Base-by-base conservation (phyloP, 2,113 vertebrate genomes). In the Sitta europaea region DNA sequence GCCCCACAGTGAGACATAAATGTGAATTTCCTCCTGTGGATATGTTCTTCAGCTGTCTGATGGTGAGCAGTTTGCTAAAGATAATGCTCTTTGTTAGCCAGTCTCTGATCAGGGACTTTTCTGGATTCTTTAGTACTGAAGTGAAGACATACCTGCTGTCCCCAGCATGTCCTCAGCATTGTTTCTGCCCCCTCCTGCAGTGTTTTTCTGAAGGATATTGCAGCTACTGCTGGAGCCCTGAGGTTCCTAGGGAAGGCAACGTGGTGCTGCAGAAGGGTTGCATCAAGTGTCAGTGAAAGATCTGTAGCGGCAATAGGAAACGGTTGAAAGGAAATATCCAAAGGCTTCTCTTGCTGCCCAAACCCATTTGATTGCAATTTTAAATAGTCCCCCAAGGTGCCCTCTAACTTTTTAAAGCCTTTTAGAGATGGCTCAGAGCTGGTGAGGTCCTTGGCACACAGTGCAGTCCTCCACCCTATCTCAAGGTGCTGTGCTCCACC, bases 41-140 rank as follows among this genome's bases (percentile, higher is more conserved):
- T n/a, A 67, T n/a, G 14, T 65, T 63, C 21, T 92, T 87, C 72
- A 66, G 59, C 16, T 81, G 40, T 19, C 23, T 86, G 77, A 77
- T 80, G 42, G 50, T 43, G 86, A 86, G 40, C 55, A 29, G 78
- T 59, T 96, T 58, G 78, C 70, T 90, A 73, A 54, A 79, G 67
- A 89, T 92, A 35, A 48, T 90, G 33, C 67, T 79, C 50, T 91
- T 91, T 96, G 62, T 71, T 90, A 95, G 82, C 73, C 47, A 28
- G 14, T 65, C 83, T 62, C 89, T 89, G 73, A 75, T 80, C 75
- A 38, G 63, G 50, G 28, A 12, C 7, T 84, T 92, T 76, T 76
- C 36, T 92, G 55, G 58, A 15, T 67, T 83, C 88, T 94, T 85
- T 38, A 73, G 63, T 42, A 74, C 81, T 71, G 33, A 84, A 88